phyloP scores from a whole-genome alignment of 1,140 invertebrate genomes.

The Whitmania pigra region DNA sequence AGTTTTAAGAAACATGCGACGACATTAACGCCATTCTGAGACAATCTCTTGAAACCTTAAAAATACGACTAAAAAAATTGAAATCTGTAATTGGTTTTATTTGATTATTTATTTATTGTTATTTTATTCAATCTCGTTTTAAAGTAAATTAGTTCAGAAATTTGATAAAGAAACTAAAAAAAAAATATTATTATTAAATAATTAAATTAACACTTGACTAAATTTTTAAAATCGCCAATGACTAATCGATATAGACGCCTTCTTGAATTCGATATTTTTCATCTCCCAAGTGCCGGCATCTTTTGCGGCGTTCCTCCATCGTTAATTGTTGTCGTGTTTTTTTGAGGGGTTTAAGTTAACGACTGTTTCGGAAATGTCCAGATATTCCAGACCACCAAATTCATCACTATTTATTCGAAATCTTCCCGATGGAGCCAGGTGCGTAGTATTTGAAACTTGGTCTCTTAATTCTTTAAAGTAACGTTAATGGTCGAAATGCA shows the following conservation, averaged over 20 bases:
- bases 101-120: too few relatives aligned
- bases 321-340: not conserved
- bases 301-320: not conserved
- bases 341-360: not conserved
- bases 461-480: not conserved
- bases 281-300: not conserved
- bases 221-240: not conserved
- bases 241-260: not conserved
- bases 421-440: slow-evolving; percentile 31
- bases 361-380: slow-evolving; percentile 23
- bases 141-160: too few relatives aligned
- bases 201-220: not conserved
- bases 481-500: not conserved
- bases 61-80: too few relatives aligned
- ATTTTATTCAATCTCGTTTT: too few relatives aligned
- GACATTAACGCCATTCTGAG: too few relatives aligned
- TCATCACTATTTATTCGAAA: slow-evolving; percentile 34
- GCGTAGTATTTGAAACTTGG: not conserved
- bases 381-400: slow-evolving; percentile 31
- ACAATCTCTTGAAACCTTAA: too few relatives aligned
- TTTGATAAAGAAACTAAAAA: too few relatives aligned
- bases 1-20: too few relatives aligned
- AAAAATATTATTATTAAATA: not conserved
- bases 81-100: too few relatives aligned
- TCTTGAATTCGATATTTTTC: not conserved